Conservation (phyloP, 2,113 vertebrate genomes). For the Hassar affinis region DNA sequence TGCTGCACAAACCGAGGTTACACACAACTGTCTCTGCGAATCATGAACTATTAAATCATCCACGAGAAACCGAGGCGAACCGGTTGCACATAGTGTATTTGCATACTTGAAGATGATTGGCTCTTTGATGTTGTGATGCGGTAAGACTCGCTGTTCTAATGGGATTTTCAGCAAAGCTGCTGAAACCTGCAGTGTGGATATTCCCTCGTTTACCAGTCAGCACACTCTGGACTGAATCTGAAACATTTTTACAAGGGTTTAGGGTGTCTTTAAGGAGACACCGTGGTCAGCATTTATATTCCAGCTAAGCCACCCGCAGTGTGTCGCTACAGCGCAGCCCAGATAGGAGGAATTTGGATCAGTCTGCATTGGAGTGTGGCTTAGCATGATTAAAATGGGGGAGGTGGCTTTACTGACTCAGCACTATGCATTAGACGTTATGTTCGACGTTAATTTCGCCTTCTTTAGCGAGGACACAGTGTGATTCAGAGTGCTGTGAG, state of each 20-base stretch:
- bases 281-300: not conserved
- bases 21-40: no score
- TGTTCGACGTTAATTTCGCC: not conserved
- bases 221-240: not conserved
- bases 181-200: not conserved
- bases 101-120: not conserved
- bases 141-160: not conserved
- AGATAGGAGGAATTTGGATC: not conserved
- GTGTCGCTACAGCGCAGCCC: no score
- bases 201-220: no score
- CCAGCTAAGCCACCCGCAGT: not conserved
- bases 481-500: not conserved
- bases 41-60: not conserved
- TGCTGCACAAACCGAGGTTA: no score
- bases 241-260: not conserved
- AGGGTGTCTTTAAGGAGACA: not conserved
- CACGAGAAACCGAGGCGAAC: no score
- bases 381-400: slow-evolving; percentile 1
- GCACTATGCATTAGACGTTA: not conserved
- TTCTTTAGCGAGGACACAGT: not conserved
- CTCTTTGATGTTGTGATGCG: not conserved
- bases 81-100: not conserved
- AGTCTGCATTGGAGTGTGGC: not conserved
- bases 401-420: not conserved
- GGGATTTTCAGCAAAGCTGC: not conserved